These are phyloP conservation scores for Hyposoter dolosus DNA, from an alignment of 2,888 invertebrate genomes.

Conservation along the genomic window DNA sequence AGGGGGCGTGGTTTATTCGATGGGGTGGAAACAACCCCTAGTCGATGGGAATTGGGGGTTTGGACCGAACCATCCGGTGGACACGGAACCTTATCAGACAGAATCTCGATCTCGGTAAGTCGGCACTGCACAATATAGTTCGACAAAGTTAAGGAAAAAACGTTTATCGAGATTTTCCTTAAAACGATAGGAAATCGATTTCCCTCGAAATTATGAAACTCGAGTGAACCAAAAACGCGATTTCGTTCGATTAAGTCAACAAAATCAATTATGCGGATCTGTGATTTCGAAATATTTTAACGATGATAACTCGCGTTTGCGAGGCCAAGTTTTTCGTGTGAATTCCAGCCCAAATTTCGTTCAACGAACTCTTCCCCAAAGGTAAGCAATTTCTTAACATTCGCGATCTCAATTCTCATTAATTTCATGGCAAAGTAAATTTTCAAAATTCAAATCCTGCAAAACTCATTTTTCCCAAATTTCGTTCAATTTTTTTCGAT, in stretches of 20 bases:
- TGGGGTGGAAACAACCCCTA: slow-evolving; percentile 64
- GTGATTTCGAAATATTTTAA: slow-evolving; percentile 32
- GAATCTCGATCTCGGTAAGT: slow-evolving; percentile 58
- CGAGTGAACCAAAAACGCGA: neutral
- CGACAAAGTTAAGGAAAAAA: slow-evolving; percentile 21
- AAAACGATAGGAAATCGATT: neutral
- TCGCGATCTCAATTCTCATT: neutral
- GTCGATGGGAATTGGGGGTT: slow-evolving; percentile 53
- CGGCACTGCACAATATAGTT: slow-evolving; percentile 2
- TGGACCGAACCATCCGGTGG: slow-evolving; percentile 60
- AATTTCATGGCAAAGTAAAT: neutral
- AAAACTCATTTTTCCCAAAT: neutral
- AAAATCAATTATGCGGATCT: neutral
- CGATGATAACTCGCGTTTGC: slow-evolving; percentile 33
- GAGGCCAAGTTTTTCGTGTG: slow-evolving; percentile 27
- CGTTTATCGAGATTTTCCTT: slow-evolving; percentile 8
- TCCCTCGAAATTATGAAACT: neutral
- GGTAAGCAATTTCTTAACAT: slow-evolving; percentile 43
- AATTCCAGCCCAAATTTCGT: slow-evolving; percentile 5
- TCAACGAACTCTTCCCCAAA: slow-evolving; percentile 6
- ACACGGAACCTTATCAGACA: slow-evolving; percentile 71
- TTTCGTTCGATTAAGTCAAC: neutral
- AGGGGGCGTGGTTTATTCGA: slow-evolving; percentile 70
- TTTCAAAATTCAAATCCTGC: neutral
- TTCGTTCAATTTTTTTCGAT: neutral